Evolutionary conservation across 1,140 invertebrate genomes (phyloP), one percentile per base, ranked within the genome.

Genomic region (roundworm (Caenorhabditis elegans)): DNA sequence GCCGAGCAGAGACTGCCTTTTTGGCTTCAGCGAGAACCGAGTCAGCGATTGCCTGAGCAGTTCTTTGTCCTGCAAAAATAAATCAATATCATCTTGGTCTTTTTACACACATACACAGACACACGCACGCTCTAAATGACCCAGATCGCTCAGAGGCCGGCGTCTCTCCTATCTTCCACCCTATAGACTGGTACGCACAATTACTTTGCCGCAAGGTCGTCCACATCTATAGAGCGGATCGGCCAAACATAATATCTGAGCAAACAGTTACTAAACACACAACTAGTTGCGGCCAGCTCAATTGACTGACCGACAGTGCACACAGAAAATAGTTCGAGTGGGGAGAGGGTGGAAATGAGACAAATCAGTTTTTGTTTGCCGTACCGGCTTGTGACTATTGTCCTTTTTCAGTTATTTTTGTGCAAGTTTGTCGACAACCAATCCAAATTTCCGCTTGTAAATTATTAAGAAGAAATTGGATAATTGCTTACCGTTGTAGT

Each of bases 11-110:
- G 5, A 87, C 86, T 28, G 83, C 76, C 49, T 84, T 79, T 53
- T 86, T 84, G 13, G 86, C 78, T 78, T 87, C 88, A 48, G 80
- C 82, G 43, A 88, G 65, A 11, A 93, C 95, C 84, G 93, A 93
- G 87, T 98, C 95, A 36, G 95, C 93, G 86, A 99, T 92, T 34
- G 92, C 94, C 79, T 94, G 92, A 19, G 96, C 95, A 53, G 93
- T 95, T 90, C 97, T 92, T 28, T 92, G 92, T 1, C 96, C 91
- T 92, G 79, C 78, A 84, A 82, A 75, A 36, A 28, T 46, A 19
- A 31, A 49, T 78, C n/a, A n/a, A 76, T 24, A 17, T 53, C 15
- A 13, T 26, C 31, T 49, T 53, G n/a, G 49, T 47, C 17, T 11
- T 24, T 11, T 43, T 6, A 47, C 43, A 22, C 36, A 28, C 46